Evolutionary conservation across 2,888 invertebrate species (phyloP), one percentile per base, ranked within the genome.

Genomic region (Tetragnatha montana): DNA sequence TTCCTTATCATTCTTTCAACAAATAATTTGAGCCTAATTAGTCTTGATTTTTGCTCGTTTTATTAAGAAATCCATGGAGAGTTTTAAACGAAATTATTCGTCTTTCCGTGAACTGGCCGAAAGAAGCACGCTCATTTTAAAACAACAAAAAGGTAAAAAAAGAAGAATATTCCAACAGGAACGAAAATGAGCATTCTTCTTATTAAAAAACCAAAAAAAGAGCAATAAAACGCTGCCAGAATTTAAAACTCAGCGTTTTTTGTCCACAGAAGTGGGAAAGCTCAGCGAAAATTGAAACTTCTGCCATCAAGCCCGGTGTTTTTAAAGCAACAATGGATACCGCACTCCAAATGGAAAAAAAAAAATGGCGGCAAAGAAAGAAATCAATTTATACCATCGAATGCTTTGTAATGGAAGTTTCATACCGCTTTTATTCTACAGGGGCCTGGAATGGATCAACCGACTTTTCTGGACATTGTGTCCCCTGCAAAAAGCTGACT

Each of bases 231-330:
- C 60, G 60, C 60, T 6, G 17, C 12, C 60, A 60, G 60, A 60
- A 60, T 60, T 60, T 60, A 60, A 60, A 60, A 60, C 60, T 60
- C 60, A 60, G 60, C 60, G 17, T 60, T 60, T 60, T 60, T 60
- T 3, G 8, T 17, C 14, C 8, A 8, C 12, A 60, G 8, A 60
- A 60, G 60, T 60, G 60, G 60, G 50, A 76, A 76, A 49, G 49
- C 81, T 81, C 81, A 81, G 70, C 70, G 81, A 81, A 81, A 81
- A 81, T 70, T 81, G 69, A 81, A 70, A 81, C 60, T 60, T 17
- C 60, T 17, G 60, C 81, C 81, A 81, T 49, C 68, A 51, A 79
- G 35, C 70, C 70, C 70, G 60, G 60, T 60, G 47, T 71, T 70
- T 71, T 81, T 69, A 81, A 81, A 70, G 47, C 81, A 81, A 81